Evolutionary conservation across 1,140 invertebrate species (phyloP).

Genomic region (Anastrepha ludens): DNA sequence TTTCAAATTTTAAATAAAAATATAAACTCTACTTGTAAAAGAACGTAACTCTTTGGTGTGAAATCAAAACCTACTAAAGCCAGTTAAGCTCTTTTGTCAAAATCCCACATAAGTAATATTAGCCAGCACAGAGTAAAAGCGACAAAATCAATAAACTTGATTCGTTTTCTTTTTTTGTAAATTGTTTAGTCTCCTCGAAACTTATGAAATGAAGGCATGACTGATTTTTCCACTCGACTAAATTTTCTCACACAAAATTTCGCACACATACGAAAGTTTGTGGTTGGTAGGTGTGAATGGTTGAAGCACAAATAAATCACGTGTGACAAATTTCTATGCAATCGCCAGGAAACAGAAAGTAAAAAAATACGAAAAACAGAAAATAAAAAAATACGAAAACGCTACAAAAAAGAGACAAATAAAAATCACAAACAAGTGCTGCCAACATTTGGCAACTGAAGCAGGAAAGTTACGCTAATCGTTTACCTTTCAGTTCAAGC

Average conservation of each 20-base stretch:
- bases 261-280: too few species aligned
- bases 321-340: slow-evolving; percentile 42
- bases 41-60: too few species aligned
- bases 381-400: background rate
- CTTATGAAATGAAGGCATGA: slow-evolving; percentile 35
- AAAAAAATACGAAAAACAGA: background rate
- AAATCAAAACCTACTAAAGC: too few species aligned
- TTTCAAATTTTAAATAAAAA: too few species aligned
- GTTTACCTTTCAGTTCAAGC: background rate
- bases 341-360: background rate
- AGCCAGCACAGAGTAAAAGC: too few species aligned
- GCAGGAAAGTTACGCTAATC: slow-evolving; percentile 15
- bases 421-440: background rate
- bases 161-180: background rate
- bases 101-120: too few species aligned
- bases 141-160: too few species aligned
- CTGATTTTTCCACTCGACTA: slow-evolving; percentile 40
- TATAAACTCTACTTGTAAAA: too few species aligned
- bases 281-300: background rate
- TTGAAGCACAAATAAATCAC: slow-evolving; percentile 27
- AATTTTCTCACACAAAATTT: background rate
- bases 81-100: too few species aligned
- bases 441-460: slow-evolving; percentile 6
- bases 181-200: background rate
- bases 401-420: background rate